Base-by-base conservation (phyloP, 2,113 vertebrate genomes). In the Halichoeres trimaculatus region DNA sequence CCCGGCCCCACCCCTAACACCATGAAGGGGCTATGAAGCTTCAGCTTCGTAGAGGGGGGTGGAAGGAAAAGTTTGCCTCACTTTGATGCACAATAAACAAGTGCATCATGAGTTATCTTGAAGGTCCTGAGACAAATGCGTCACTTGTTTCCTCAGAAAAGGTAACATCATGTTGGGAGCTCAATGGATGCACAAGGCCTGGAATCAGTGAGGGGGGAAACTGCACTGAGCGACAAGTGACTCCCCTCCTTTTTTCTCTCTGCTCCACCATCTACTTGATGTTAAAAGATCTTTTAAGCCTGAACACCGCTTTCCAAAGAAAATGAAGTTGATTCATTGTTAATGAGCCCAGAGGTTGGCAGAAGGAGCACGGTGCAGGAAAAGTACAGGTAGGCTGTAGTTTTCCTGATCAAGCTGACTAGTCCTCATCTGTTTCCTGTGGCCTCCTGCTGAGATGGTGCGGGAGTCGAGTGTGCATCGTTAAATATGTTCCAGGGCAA, bases 351-450 rank as follows among this genome's bases (percentile, higher is more conserved):
- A 77, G 80, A 79, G 78, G 83, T 88, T 82, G 79, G 78, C 71
- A 75, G 53, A 34, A 56, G 24, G 66, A 71, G 62, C 70, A 8
- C 23, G 3, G 41, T 40, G 68, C 78, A 50, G 41, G 54, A 74
- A 57, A 74, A 60, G 70, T 72, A 86, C 36, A 61, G 83, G 80
- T 77, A 76, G 88, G 77, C 85, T 85, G 59, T 57, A 63, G 81
- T 84, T 85, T 72, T 87, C 73, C 75, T 76, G 56, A 91, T 91
- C 80, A 85, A 70, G 83, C 74, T 86, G 89, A 89, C 88, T 86
- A 58, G 88, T 89, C 89, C 87, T 90, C 87, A 84, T 91, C 85
- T 90, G 90, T 90, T 91, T 88, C 90, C 87, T 88, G 84, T 54
- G 76, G 61, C 81, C 74, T 86, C 92, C 92, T 69, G 90, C 90